These are phyloP conservation scores for Heteronetta atricapilla DNA, from an alignment of 2,113 vertebrate genomes.

Conservation along the genomic window DNA sequence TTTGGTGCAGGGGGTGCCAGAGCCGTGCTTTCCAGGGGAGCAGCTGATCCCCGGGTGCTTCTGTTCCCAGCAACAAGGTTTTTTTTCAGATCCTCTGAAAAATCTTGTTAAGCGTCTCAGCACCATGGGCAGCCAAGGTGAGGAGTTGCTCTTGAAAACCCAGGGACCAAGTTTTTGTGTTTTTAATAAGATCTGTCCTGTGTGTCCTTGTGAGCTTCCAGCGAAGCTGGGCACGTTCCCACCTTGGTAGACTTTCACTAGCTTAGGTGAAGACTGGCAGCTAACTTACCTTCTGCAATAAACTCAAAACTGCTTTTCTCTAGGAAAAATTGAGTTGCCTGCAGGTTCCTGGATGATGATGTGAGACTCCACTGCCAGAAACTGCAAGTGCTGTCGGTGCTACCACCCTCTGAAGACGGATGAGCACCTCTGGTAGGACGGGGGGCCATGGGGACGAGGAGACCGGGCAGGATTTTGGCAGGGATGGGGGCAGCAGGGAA, in stretches of 20 bases:
- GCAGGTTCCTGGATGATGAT: background rate
- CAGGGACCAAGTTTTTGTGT: background rate
- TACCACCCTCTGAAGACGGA: background rate
- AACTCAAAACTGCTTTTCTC: background rate
- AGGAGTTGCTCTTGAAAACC: background rate
- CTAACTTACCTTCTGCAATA: background rate
- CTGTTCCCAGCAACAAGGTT: background rate
- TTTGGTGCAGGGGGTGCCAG: background rate
- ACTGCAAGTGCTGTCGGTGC: no score
- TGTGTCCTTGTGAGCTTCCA: background rate
- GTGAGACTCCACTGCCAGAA: background rate
- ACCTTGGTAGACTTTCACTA: background rate
- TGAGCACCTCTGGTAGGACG: background rate
- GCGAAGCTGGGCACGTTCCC: background rate
- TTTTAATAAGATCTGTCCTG: background rate
- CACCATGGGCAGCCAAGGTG: background rate
- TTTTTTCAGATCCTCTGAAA: background rate
- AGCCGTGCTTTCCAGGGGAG: background rate
- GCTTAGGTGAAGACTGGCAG: background rate
- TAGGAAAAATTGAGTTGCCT: background rate
- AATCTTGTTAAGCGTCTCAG: background rate
- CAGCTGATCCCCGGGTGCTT: background rate
- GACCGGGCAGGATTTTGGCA: background rate
- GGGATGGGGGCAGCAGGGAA: background rate
- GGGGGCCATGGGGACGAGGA: background rate